These are phyloP conservation scores for Anarrhichthys ocellatus DNA, from an alignment of 2,113 vertebrate species.

Conservation along the genomic window DNA sequence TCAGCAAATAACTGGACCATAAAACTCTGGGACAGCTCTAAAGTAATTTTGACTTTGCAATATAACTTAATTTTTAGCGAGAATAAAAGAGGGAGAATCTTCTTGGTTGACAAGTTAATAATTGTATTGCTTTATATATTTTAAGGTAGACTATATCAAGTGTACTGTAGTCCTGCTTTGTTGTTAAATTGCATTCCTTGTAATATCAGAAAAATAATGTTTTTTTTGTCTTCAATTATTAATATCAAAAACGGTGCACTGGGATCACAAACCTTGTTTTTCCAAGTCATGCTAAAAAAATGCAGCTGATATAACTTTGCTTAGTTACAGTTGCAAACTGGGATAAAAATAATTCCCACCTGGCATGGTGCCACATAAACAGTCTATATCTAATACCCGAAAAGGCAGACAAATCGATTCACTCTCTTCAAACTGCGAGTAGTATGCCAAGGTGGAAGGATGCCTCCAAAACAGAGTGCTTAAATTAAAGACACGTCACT, in stretches of 20 bases:
- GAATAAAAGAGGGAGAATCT: slow-evolving; percentile 2
- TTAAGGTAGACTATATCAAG: slow-evolving; percentile 23
- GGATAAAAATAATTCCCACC: slow-evolving; percentile 5
- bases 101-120: neutral
- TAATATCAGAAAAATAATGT: slow-evolving; percentile 25
- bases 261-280: slow-evolving; percentile 16
- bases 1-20: slow-evolving; percentile 28
- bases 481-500: slow-evolving; percentile 30
- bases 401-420: slow-evolving; percentile 50
- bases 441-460: slow-evolving; percentile 1
- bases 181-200: slow-evolving; percentile 28
- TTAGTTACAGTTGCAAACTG: slow-evolving; percentile 20
- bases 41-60: slow-evolving; percentile 15
- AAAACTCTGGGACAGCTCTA: neutral
- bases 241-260: slow-evolving; percentile 42
- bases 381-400: slow-evolving; percentile 44
- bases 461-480: slow-evolving; percentile 30
- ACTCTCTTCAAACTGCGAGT: slow-evolving; percentile 25
- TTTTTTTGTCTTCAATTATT: slow-evolving; percentile 9
- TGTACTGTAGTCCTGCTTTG: neutral
- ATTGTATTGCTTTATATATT: slow-evolving; percentile 13
- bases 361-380: slow-evolving; percentile 47
- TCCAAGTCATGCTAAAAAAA: slow-evolving; percentile 4
- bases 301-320: slow-evolving; percentile 26
- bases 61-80: neutral